Conservation (phyloP, 2,888 invertebrate genomes). For the Agrochola litura region DNA sequence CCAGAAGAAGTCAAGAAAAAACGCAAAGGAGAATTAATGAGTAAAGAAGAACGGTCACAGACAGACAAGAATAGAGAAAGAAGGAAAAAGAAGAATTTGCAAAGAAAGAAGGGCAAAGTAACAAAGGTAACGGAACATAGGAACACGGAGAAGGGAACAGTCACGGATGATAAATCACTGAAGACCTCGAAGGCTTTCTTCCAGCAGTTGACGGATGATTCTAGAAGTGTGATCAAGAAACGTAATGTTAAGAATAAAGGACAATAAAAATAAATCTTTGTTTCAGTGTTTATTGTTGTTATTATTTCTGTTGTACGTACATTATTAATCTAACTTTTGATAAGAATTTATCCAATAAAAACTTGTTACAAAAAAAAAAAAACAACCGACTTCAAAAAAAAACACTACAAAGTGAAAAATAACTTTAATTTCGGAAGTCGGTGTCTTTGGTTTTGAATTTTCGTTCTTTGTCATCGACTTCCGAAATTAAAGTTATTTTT, state of each 20-base stretch:
- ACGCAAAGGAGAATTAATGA: slow-evolving; percentile 90
- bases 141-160: slow-evolving; percentile 90
- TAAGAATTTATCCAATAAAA: background rate
- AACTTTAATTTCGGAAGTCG: too few relatives aligned
- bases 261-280: slow-evolving; percentile 68
- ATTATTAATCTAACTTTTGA: background rate
- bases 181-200: slow-evolving; percentile 96
- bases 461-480: too few relatives aligned
- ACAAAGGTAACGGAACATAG: slow-evolving; percentile 87
- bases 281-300: slow-evolving; percentile 44
- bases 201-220: slow-evolving; percentile 95
- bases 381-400: too few relatives aligned
- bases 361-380: too few relatives aligned
- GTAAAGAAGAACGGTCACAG: slow-evolving; percentile 94
- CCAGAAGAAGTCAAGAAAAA: slow-evolving; percentile 97
- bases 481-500: too few relatives aligned
- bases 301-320: slow-evolving; percentile 12
- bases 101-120: slow-evolving; percentile 88
- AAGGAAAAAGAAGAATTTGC: slow-evolving; percentile 95
- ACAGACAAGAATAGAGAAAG: slow-evolving; percentile 97
- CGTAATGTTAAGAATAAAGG: slow-evolving; percentile 82
- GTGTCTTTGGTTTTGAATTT: too few relatives aligned
- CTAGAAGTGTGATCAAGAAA: slow-evolving; percentile 84
- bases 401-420: too few relatives aligned
- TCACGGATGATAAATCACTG: slow-evolving; percentile 89